Evolutionary conservation across 2,888 invertebrate genomes (phyloP).

Genomic region (Hybos culiciformis): DNA sequence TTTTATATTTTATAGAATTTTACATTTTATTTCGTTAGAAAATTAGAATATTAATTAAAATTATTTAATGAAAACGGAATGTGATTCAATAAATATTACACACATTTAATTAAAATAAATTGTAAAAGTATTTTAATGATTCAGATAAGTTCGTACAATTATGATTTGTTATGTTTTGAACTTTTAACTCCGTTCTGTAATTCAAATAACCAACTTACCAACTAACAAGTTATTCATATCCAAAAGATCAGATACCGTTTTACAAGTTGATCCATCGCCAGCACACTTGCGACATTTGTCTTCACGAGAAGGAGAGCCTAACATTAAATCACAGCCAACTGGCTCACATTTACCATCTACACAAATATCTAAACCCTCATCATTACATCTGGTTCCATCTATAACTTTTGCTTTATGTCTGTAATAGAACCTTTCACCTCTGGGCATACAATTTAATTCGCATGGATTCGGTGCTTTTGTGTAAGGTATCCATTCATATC

Average conservation of each 20-base stretch:
- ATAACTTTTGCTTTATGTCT: conserved; percentile 66
- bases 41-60: no score
- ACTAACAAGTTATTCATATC: conserved; percentile 58
- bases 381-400: conserved; percentile 72
- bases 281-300: conserved; percentile 87
- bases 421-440: conserved; percentile 81
- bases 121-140: background rate
- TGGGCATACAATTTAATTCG: conserved; percentile 91
- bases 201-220: conserved; percentile 40
- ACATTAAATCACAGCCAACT: conserved; percentile 89
- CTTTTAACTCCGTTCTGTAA: background rate
- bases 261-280: conserved; percentile 81
- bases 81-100: background rate
- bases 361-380: conserved; percentile 79
- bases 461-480: conserved; percentile 80
- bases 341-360: conserved; percentile 87
- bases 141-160: no score
- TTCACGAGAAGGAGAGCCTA: conserved; percentile 74
- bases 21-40: no score
- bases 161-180: background rate
- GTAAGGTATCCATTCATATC: conserved; percentile 81
- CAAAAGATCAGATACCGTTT: conserved; percentile 57
- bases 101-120: background rate
- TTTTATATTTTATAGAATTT: no score
- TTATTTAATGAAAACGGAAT: no score